phyloP scores from a whole-genome alignment of 1,140 invertebrate species.

The Phortica variegata region DNA sequence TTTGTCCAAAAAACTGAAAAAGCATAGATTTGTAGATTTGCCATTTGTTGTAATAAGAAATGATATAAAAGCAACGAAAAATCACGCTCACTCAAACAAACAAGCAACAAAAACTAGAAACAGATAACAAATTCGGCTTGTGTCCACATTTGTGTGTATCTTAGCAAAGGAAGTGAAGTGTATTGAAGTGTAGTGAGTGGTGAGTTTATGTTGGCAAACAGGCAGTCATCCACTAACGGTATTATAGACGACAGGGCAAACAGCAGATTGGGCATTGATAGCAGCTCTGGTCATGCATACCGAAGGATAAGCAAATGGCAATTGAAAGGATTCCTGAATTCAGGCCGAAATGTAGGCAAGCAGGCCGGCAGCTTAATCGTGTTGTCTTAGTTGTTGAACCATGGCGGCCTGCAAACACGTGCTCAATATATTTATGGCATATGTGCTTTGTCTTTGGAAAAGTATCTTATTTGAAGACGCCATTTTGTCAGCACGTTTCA shows the following conservation, averaged over 20 bases:
- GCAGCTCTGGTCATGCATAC: slow-evolving; percentile 37
- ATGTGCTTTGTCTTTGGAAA: neutral
- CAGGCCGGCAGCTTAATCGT: no score
- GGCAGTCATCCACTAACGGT: no score
- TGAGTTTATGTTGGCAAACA: neutral
- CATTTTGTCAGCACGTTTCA: slow-evolving; percentile 31
- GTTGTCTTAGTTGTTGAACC: no score
- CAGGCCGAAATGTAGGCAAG: no score
- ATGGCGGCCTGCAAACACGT: neutral
- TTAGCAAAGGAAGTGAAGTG: no score
- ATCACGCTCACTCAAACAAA: no score
- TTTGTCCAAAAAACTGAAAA: no score
- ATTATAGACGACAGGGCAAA: slow-evolving; percentile 16
- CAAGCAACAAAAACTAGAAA: slow-evolving; percentile 12
- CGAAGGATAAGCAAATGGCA: neutral
- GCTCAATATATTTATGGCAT: neutral
- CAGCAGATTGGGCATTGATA: slow-evolving; percentile 42
- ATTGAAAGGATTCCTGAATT: no score
- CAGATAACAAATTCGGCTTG: slow-evolving; percentile 33
- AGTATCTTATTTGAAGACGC: slow-evolving; percentile 14
- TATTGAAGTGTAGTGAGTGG: no score
- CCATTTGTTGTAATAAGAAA: no score
- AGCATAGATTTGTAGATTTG: no score
- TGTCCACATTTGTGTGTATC: slow-evolving; percentile 10
- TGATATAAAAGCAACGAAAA: no score